A percentile compares a stretch with the other conserved stretches of the same genome.
phyloP scores from a whole-genome alignment of 1,140 invertebrate genomes.

The Proctacanthus coquilletti region DNA sequence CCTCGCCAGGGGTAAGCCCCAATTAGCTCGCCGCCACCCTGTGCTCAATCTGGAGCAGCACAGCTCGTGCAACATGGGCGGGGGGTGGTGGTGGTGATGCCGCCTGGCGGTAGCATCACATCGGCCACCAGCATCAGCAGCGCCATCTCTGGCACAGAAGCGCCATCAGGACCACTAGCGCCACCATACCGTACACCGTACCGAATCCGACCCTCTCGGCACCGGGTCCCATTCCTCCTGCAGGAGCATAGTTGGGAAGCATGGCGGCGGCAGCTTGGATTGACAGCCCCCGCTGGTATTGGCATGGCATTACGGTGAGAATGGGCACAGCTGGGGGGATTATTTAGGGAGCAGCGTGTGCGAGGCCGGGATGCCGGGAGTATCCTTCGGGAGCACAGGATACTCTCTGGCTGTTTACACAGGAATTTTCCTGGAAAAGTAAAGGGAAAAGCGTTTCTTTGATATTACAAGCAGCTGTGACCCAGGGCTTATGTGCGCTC shows the following conservation, averaged over 20 bases:
- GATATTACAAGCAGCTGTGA: too few relatives aligned
- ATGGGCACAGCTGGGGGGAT: background rate
- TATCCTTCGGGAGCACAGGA: background rate
- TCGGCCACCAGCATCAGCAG: background rate
- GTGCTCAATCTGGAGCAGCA: too few relatives aligned
- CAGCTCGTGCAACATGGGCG: background rate
- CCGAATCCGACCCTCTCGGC: too few relatives aligned
- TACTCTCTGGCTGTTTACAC: background rate
- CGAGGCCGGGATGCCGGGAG: background rate
- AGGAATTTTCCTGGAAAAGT: constrained; percentile 1
- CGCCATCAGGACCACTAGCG: too few relatives aligned
- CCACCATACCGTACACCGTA: too few relatives aligned
- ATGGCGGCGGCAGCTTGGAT: background rate
- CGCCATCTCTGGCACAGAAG: background rate
- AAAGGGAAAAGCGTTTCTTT: too few relatives aligned
- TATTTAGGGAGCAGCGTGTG: background rate
- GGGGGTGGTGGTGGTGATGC: background rate
- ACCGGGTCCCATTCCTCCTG: background rate
- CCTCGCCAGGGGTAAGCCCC: background rate
- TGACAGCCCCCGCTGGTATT: background rate
- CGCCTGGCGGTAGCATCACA: background rate
- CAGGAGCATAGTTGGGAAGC: background rate
- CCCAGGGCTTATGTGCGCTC: too few relatives aligned
- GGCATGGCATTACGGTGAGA: background rate
- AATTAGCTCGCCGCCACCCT: too few relatives aligned